Percentiles rank a stretch among this genome's conserved stretches.
Conservation (phyloP, 2,888 invertebrate species). For the Salticus scenicus region DNA sequence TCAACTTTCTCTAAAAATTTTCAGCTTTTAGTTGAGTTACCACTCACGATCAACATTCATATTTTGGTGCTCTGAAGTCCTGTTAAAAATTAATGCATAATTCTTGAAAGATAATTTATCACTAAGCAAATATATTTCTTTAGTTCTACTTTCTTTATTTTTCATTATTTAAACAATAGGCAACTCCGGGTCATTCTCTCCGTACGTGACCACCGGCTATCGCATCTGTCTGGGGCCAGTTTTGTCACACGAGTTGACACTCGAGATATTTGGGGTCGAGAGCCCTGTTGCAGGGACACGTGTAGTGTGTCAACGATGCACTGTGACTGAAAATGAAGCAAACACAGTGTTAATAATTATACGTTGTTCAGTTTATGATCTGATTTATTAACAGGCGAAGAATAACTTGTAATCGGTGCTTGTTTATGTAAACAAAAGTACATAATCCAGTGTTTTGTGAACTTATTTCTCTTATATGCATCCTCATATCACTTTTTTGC, state of each 20-base stretch:
- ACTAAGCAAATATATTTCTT: not conserved
- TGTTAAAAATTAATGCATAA: no score
- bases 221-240: slow-evolving; percentile 38
- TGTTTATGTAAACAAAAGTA: not conserved
- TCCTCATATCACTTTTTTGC: no score
- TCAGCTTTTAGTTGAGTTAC: no score
- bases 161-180: not conserved
- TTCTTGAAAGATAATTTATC: no score
- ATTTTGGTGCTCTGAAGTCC: not conserved
- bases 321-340: not conserved
- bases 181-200: not conserved
- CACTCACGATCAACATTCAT: no score
- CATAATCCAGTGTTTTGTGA: no score
- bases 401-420: no score
- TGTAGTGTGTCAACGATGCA: slow-evolving; percentile 3
- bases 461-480: no score
- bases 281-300: slow-evolving; percentile 16
- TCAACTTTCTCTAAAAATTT: no score
- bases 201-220: slow-evolving; percentile 28
- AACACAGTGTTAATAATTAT: not conserved
- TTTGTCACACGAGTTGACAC: slow-evolving; percentile 64
- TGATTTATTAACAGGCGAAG: no score
- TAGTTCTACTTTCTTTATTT: not conserved
- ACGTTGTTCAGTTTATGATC: no score
- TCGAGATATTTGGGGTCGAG: slow-evolving; percentile 41